Base-by-base conservation (phyloP, 2,797 vertebrate genomes). In the Acropternis orthonyx region DNA sequence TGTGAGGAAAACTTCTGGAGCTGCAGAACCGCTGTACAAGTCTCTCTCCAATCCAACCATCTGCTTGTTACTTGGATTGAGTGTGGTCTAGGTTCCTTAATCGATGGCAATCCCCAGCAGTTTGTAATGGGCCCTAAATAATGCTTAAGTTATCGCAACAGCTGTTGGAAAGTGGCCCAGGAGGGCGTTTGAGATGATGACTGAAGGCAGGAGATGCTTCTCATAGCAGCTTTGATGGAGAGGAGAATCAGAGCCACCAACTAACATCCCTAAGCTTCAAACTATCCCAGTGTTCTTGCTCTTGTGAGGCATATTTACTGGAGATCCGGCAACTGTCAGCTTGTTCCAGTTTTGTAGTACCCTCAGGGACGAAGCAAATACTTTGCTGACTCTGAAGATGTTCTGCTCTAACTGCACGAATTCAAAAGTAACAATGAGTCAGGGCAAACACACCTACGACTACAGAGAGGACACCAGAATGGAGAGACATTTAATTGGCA, bases 281-380 rank as follows among this genome's bases (percentile, higher is more conserved):
- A 88, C 78, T 52, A 81, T 48, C 41, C 69, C 21, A 8, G 26
- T 19, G 39, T 67, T 89, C 93, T 86, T 78, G 46, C 69, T 66
- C 88, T 89, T 69, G 65, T 92, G 69, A 93, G 48, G 14, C n/a
- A 56, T 41, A 54, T 73, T 92, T 49, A 34, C 8, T 36, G 69
- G 62, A 81, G 69, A 84, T 88, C 87, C 96, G 95, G 89, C 92
- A 92, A 75, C 30, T 20, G 62, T 86, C 77, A 86, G 69, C 22
- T 69, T 59, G 27, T 72, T 92, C 66, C 82, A 90, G 85, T 85
- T 92, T 75, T 54, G 66, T 46, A 79, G 44, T 32, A 76, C 19
- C 76, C 82, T 88, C 41, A 46, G 85, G 89, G 83, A 90, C 27
- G 59, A 94, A 95, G 88, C 41, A 90, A 93, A 92, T 69, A 84